phyloP scores from a whole-genome alignment of 2,888 invertebrate genomes.

The Lepeophtheirus nordmannii region DNA sequence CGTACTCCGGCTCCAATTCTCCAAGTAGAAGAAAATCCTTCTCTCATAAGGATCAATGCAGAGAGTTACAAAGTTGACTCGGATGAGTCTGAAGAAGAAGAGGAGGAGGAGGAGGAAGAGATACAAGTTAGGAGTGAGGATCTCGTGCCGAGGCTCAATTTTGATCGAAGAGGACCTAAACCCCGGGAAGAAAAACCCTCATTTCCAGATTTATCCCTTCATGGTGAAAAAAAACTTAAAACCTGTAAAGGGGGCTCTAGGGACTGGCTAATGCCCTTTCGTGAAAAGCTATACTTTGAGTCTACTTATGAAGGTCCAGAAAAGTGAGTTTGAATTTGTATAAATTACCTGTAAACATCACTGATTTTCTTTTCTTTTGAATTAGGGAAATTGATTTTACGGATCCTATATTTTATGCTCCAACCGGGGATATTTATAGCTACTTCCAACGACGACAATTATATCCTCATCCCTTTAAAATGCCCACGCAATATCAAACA shows the following conservation, averaged over 20 bases:
- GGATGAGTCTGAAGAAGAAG: conserved; percentile 4
- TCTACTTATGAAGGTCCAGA: background rate
- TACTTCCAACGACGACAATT: background rate
- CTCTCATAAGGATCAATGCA: background rate
- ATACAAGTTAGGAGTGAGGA: background rate
- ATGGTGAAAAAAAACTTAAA: background rate
- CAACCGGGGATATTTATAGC: background rate
- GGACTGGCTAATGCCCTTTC: conserved; percentile 1
- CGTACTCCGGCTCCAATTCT: no score
- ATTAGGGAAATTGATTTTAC: background rate
- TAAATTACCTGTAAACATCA: no score
- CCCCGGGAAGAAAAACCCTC: background rate
- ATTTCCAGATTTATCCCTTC: background rate
- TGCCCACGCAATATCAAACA: background rate
- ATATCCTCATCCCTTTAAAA: background rate
- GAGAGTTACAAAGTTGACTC: background rate
- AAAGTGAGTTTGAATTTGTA: no score
- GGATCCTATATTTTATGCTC: background rate
- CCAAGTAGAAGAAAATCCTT: background rate
- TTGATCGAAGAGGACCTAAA: background rate
- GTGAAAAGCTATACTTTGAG: background rate
- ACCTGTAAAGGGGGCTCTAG: background rate
- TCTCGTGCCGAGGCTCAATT: background rate
- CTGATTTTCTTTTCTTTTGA: no score
- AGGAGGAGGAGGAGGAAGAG: background rate